phyloP scores from a whole-genome alignment of 92 coral and sea anemone genomes.

The Parazoanthus darwini region DNA sequence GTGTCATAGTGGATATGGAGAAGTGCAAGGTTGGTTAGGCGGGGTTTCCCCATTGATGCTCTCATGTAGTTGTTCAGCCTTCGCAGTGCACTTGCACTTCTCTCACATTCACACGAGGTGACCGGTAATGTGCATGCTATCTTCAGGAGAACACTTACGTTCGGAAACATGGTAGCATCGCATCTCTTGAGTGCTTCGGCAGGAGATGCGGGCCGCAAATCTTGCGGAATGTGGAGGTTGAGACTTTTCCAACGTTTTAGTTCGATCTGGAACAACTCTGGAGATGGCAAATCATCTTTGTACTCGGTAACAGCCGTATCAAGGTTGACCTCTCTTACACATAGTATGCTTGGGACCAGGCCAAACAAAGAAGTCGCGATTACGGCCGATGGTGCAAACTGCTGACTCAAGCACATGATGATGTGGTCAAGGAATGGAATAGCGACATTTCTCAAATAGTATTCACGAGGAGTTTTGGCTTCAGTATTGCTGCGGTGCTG shows the following conservation, averaged over 20 bases:
- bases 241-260: too few relatives aligned
- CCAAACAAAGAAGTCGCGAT: constrained; percentile 17
- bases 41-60: neutral
- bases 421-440: constrained; percentile 41
- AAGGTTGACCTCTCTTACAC: too few relatives aligned
- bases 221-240: too few relatives aligned
- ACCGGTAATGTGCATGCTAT: neutral
- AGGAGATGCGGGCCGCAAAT: too few relatives aligned
- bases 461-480: constrained; percentile 29
- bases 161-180: neutral
- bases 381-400: constrained; percentile 22
- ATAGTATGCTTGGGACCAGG: neutral
- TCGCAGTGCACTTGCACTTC: neutral
- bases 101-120: neutral
- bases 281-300: too few relatives aligned
- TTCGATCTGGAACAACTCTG: too few relatives aligned
- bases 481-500: constrained; percentile 40
- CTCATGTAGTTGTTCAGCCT: neutral
- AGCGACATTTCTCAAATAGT: constrained; percentile 17
- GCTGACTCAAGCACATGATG: constrained; percentile 19
- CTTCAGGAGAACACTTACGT: constrained; percentile 11
- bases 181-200: too few relatives aligned
- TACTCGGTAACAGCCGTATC: too few relatives aligned
- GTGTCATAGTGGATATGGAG: neutral
- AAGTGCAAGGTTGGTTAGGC: neutral